phyloP scores from a whole-genome alignment of 2,888 invertebrate genomes.

The Blastobasis adustella region DNA sequence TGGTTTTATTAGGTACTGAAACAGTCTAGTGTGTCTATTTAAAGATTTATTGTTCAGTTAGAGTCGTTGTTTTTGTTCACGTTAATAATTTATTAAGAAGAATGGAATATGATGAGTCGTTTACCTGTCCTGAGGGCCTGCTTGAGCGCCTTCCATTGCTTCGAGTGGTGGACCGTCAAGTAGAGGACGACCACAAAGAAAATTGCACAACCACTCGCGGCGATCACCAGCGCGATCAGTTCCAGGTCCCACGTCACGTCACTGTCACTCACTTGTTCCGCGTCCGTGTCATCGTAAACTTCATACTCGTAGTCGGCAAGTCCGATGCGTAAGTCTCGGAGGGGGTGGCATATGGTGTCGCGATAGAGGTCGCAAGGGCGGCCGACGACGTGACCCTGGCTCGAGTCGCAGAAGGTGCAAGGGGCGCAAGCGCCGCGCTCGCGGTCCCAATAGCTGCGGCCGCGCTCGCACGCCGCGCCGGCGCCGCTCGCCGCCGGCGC shows the following conservation, averaged over 20 bases:
- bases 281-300: conserved; percentile 54
- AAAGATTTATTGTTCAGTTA: no score
- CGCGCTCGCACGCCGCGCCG: conserved; percentile 59
- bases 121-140: conserved; percentile 85
- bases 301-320: conserved; percentile 61
- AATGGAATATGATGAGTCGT: conserved; percentile 16
- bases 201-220: conserved; percentile 84
- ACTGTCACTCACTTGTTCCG: conserved; percentile 57
- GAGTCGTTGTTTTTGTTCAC: no score
- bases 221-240: conserved; percentile 81
- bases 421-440: conserved; percentile 78
- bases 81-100: no score
- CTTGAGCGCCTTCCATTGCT: conserved; percentile 87
- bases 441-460: conserved; percentile 82
- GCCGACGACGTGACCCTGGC: conserved; percentile 74
- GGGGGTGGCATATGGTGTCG: conserved; percentile 83
- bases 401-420: conserved; percentile 80
- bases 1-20: neutral
- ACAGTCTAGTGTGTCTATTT: neutral
- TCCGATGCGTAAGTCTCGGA: conserved; percentile 78
- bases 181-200: conserved; percentile 86
- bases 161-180: conserved; percentile 84
- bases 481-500: conserved; percentile 45
- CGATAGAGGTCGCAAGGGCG: conserved; percentile 84
- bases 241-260: conserved; percentile 82